A percentile compares a stretch with the other conserved stretches of the same genome.
These are phyloP conservation scores for Megalops atlanticus DNA, from an alignment of 2,113 vertebrate species.

Conservation along the genomic window DNA sequence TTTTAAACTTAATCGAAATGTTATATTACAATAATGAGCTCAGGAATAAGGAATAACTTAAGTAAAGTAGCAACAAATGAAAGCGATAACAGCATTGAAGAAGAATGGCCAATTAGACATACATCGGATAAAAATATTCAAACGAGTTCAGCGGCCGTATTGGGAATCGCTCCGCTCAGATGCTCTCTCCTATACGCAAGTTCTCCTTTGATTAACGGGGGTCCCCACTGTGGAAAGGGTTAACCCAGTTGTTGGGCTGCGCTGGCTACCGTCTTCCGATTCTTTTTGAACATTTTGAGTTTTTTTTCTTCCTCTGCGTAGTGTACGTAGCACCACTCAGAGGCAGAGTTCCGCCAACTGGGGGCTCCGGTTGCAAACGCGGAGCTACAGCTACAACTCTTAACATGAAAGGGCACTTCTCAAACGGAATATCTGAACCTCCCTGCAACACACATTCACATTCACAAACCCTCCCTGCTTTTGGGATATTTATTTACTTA, in stretches of 20 bases:
- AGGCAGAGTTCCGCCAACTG: background rate
- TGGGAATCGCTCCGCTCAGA: background rate
- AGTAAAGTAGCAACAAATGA: background rate
- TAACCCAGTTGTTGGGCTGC: background rate
- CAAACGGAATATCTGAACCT: conserved; percentile 26
- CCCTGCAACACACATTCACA: conserved; percentile 3
- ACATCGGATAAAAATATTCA: no score
- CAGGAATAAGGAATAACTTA: background rate
- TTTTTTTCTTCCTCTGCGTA: background rate
- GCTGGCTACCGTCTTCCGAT: background rate
- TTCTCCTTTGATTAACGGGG: background rate
- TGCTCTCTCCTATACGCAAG: background rate
- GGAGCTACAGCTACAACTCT: background rate
- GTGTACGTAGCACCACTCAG: background rate
- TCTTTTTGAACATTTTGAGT: background rate
- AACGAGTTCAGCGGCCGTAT: background rate
- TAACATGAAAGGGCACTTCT: conserved; percentile 9
- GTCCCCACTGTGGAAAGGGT: background rate
- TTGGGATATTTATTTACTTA: background rate
- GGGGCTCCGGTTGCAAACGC: background rate
- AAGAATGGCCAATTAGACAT: background rate
- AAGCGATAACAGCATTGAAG: background rate
- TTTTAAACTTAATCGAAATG: background rate
- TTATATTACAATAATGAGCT: background rate
- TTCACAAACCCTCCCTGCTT: background rate